phyloP scores from a whole-genome alignment of 2,888 invertebrate species.

The Euzophera pinguis region DNA sequence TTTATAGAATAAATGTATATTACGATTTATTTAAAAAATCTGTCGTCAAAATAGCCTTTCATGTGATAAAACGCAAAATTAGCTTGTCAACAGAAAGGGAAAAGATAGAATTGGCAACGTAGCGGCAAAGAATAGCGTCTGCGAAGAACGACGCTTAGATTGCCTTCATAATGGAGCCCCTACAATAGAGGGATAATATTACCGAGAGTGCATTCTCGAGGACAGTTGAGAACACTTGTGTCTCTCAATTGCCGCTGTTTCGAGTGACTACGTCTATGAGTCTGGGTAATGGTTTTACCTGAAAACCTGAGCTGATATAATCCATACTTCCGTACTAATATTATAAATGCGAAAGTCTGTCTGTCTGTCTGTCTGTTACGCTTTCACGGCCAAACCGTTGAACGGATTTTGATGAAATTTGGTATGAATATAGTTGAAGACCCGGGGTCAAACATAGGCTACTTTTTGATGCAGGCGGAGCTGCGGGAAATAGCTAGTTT shows the following conservation, averaged over 20 bases:
- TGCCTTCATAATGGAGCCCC: conserved; percentile 3
- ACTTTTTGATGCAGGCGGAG: no score
- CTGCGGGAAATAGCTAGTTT: no score
- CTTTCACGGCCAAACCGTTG: no score
- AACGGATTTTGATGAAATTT: no score
- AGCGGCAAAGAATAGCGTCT: not conserved
- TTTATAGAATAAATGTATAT: no score
- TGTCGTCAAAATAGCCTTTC: not conserved
- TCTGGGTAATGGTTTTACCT: not conserved
- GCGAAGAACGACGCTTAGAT: conserved; percentile 8
- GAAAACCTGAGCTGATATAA: no score
- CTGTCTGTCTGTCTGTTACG: no score
- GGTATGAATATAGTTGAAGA: no score
- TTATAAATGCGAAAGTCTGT: no score
- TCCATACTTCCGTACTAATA: no score
- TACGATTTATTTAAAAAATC: no score
- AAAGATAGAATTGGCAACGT: not conserved
- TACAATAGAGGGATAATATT: conserved; percentile 10
- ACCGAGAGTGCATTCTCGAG: conserved; percentile 5
- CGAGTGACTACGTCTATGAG: conserved; percentile 1
- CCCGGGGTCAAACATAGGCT: no score
- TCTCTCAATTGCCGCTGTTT: conserved; percentile 1
- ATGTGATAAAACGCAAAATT: not conserved
- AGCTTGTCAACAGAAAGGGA: not conserved
- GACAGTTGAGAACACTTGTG: conserved; percentile 6